These are phyloP conservation scores for Cheirogaleus medius DNA, from an alignment of 2,113 vertebrate species.

Conservation along the genomic window DNA sequence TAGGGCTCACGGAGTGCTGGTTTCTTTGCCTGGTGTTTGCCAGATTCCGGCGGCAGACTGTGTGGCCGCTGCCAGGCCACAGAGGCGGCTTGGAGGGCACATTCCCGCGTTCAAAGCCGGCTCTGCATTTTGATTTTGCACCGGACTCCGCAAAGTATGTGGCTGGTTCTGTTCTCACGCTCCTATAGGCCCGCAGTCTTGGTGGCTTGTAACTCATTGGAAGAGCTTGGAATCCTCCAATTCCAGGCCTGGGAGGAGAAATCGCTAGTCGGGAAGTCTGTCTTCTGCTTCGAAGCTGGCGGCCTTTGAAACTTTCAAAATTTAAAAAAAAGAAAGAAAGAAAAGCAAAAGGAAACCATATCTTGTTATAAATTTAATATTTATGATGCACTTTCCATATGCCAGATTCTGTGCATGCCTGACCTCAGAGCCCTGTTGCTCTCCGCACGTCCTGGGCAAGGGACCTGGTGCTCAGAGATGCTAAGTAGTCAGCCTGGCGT, in stretches of 20 bases:
- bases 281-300: background rate
- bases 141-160: accelerated
- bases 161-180: background rate
- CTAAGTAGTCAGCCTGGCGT: background rate
- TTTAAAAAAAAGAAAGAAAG: background rate
- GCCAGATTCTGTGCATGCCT: accelerated
- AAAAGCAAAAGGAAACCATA: background rate
- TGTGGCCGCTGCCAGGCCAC: accelerated
- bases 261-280: background rate
- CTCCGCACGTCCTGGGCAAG: background rate
- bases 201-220: background rate
- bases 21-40: background rate
- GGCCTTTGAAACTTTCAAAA: background rate
- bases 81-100: background rate
- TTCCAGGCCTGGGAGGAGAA: background rate
- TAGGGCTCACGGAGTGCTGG: accelerated
- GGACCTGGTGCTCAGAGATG: background rate
- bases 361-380: no score
- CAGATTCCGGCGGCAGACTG: background rate
- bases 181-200: accelerated
- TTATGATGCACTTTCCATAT: accelerated
- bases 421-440: background rate
- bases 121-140: background rate
- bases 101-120: accelerated
- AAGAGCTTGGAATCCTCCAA: background rate